phyloP scores from a whole-genome alignment of 2,888 invertebrate species.

The Cerceris ruficornis region DNA sequence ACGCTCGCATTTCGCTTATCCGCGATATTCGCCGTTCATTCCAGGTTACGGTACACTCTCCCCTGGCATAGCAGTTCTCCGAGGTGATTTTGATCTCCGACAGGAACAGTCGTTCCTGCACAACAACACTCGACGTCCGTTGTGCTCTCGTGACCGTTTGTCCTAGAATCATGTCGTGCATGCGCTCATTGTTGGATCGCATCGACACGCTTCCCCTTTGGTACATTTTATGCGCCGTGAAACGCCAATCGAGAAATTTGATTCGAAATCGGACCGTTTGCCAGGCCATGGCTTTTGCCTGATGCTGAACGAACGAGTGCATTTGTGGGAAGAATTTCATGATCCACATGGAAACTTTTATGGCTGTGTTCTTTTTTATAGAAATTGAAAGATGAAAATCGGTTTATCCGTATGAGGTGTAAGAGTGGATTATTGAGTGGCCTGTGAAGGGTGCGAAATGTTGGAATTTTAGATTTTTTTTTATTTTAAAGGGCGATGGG shows the following conservation, averaged over 20 bases:
- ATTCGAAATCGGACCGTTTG: not conserved
- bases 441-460: no score
- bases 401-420: no score
- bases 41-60: conserved; percentile 25
- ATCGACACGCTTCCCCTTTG: conserved; percentile 27
- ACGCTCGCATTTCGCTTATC: conserved; percentile 37
- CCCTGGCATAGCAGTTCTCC: conserved; percentile 19
- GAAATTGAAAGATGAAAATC: no score
- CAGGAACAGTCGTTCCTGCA: conserved; percentile 49
- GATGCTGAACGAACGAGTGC: not conserved
- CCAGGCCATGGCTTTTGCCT: not conserved
- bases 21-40: conserved; percentile 36
- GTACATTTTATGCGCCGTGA: not conserved
- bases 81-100: conserved; percentile 54
- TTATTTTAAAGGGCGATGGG: no score
- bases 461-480: no score
- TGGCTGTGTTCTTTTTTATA: no score
- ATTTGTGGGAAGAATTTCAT: not conserved
- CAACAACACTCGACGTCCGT: conserved; percentile 24
- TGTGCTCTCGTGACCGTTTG: conserved; percentile 57
- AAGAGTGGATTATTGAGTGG: no score
- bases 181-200: conserved; percentile 35
- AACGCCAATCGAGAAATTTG: conserved; percentile 25
- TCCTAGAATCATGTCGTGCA: conserved; percentile 55
- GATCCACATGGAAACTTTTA: no score